Conservation (phyloP, 2,797 vertebrate genomes). For the Oreortyx pictus region DNA sequence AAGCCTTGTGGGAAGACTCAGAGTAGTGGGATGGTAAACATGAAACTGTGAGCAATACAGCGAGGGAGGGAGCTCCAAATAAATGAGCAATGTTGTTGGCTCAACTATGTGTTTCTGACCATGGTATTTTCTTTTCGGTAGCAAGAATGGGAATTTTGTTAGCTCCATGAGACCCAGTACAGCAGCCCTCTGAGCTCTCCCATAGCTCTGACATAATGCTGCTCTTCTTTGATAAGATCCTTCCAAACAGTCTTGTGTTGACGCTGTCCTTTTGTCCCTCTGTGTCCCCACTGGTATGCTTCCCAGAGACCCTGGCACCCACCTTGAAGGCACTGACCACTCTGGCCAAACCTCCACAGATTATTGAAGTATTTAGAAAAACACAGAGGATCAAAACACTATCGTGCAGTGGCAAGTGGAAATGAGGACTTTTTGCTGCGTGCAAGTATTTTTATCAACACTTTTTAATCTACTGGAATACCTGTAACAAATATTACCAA, state of each 20-base stretch:
- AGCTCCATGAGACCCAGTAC: not conserved
- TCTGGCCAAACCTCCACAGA: not conserved
- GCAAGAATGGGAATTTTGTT: not conserved
- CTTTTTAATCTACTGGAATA: not conserved
- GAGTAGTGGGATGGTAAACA: not conserved
- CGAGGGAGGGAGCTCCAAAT: not conserved
- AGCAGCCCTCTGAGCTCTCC: not conserved
- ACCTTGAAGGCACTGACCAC: fast-evolving
- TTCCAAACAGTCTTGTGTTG: not conserved
- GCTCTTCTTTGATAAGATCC: not conserved
- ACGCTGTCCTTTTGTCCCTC: not conserved
- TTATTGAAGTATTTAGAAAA: not conserved
- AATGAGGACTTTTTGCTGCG: not conserved
- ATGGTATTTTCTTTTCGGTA: not conserved
- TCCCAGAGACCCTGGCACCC: not conserved
- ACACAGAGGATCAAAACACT: not conserved
- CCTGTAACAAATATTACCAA: not conserved
- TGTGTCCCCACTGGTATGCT: not conserved
- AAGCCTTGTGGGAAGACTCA: not conserved
- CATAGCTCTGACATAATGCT: not conserved
- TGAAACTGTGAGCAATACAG: fast-evolving
- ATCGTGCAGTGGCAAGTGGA: not conserved
- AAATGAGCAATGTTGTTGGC: not conserved
- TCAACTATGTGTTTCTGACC: fast-evolving
- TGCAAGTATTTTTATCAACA: not conserved